phyloP scores from a whole-genome alignment of 2,888 invertebrate genomes.

The Leptinotarsa haldemani region DNA sequence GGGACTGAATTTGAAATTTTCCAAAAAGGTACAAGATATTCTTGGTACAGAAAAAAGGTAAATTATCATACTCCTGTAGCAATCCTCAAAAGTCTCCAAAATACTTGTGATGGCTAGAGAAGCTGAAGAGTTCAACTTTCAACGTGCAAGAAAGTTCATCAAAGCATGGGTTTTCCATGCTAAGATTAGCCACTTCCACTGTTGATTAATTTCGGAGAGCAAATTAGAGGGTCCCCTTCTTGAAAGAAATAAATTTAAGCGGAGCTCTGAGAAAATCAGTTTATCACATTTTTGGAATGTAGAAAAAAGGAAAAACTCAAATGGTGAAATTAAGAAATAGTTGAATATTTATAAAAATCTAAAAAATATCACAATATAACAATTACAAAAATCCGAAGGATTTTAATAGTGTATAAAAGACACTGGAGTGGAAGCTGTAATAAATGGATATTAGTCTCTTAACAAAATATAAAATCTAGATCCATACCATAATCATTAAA shows the following conservation, averaged over 20 bases:
- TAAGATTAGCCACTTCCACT: too few relatives aligned
- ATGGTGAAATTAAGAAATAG: not conserved
- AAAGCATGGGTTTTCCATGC: too few relatives aligned
- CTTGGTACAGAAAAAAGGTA: too few relatives aligned
- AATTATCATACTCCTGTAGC: too few relatives aligned
- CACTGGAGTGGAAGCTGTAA: not conserved
- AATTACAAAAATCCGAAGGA: slow-evolving; percentile 13
- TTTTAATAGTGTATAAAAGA: not conserved
- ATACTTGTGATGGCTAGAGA: too few relatives aligned
- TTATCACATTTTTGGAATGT: slow-evolving; percentile 37
- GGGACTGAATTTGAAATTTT: not conserved
- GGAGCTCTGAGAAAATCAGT: slow-evolving; percentile 9
- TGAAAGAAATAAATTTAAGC: not conserved
- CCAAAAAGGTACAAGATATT: not conserved
- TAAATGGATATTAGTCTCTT: slow-evolving; percentile 6
- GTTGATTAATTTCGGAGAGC: too few relatives aligned
- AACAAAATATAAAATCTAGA: slow-evolving; percentile 20
- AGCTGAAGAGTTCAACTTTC: not conserved
- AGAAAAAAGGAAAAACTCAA: slow-evolving; percentile 18
- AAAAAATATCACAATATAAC: slow-evolving; percentile 20
- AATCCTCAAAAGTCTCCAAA: too few relatives aligned
- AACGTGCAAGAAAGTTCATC: not conserved
- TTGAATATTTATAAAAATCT: not conserved
- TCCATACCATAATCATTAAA: slow-evolving; percentile 1
- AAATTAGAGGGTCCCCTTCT: too few relatives aligned